Evolutionary conservation across 1,140 invertebrate genomes (phyloP).

Genomic region (Apis dorsata): DNA sequence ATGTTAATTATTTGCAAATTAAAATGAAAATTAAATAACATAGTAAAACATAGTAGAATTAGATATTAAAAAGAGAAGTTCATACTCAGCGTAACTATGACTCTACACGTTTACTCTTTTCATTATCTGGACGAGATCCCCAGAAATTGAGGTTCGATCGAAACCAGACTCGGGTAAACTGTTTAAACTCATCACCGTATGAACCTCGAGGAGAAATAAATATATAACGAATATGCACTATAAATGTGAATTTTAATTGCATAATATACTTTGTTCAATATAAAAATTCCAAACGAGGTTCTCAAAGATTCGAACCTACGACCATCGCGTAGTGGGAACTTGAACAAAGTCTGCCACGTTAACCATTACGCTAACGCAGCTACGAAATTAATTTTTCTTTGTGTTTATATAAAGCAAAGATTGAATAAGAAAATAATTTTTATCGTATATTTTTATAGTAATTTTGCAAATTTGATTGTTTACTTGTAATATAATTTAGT

Average conservation of each 20-base stretch:
- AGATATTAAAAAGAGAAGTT: slow-evolving; percentile 24
- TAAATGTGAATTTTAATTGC: not conserved
- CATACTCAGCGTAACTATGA: slow-evolving; percentile 79
- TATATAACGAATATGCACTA: too few species aligned
- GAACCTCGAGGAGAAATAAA: slow-evolving; percentile 28
- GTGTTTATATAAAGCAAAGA: fast-evolving
- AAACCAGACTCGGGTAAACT: slow-evolving; percentile 57
- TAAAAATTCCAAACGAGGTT: not conserved
- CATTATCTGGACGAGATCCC: slow-evolving; percentile 61
- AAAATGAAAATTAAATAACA: too few species aligned
- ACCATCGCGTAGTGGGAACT: not conserved
- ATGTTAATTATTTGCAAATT: too few species aligned
- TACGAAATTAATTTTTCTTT: fast-evolving
- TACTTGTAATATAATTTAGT: not conserved
- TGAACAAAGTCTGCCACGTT: not conserved
- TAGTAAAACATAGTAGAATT: not conserved
- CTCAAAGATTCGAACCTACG: slow-evolving; percentile 3
- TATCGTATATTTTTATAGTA: not conserved
- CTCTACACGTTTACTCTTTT: slow-evolving; percentile 45
- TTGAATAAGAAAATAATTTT: not conserved
- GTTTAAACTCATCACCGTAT: slow-evolving; percentile 70
- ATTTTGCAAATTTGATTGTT: not conserved
- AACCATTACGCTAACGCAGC: not conserved
- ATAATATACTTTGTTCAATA: not conserved
- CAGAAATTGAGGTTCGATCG: slow-evolving; percentile 60